Evolutionary conservation across 2,797 vertebrate species (phyloP), one percentile per base, ranked within the genome.

Genomic region (Onychomys arenicola): DNA sequence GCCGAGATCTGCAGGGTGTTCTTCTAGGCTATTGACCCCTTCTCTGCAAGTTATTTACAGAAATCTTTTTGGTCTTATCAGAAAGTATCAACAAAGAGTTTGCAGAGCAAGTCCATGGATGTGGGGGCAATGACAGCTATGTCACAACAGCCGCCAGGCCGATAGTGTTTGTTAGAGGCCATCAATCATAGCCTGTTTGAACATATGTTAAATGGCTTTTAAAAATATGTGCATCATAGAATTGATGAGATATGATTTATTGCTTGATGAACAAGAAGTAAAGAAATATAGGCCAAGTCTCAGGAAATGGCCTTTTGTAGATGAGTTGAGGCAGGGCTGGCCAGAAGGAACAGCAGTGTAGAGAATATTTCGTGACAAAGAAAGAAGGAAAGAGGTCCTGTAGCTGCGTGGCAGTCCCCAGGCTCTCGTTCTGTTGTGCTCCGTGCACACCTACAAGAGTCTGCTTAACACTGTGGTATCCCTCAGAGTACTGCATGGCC

Each of bases 211-310:
- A 94, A 91, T 89, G 59, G 34, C 57, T 89, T 97, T 95, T 93
- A 87, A 97, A 90, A 96, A 95, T 81, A 89, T 43, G 37, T 63
- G 37, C 80, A 80, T 78, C 82, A 77, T 32, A 89, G 92, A 93
- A 89, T 32, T 94, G 95, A 94, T 92, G 75, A 96, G 78, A 91
- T 93, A 63, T 19, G 59, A 89, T 89, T 86, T 96, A 95, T 83
- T 86, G 55, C 76, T 93, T 77, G 43, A 80, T 93, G 80, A 96
- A 80, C 49, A 92, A 92, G 90, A 90, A 96, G 95, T 67, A 87
- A 55, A 93, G n/a, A 29, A 59, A 67, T 78, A 29, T 0, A 93
- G 55, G 59, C 63, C 73, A 37, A n/a, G 37, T 85, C 23, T 90
- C n/a, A 84, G 7, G 67, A 95, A 76, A 71, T 49, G 78, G n/a